Conservation (phyloP, 2,113 vertebrate genomes). For the Aplodontia rufa region DNA sequence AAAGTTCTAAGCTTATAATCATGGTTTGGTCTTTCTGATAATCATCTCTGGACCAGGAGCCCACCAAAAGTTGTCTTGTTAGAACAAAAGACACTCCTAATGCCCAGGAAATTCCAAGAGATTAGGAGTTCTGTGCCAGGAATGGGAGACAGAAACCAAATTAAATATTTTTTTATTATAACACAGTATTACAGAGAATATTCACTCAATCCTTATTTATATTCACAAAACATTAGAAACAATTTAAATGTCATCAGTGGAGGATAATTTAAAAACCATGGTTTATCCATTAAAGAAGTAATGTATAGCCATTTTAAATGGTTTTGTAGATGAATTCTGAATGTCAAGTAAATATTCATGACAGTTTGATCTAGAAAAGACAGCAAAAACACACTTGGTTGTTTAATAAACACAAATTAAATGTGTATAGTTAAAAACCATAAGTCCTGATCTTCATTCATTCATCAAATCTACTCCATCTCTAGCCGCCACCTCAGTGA, state of each 20-base stretch:
- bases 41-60: not conserved
- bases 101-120: not conserved
- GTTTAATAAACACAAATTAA: constrained; percentile 12
- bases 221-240: not conserved
- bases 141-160: not conserved
- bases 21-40: not conserved
- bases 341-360: not conserved
- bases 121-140: not conserved
- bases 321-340: not conserved
- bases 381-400: not conserved
- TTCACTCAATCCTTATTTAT: not conserved
- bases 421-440: not conserved
- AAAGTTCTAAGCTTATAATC: not conserved
- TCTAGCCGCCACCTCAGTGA: fast-evolving
- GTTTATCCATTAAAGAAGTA: not conserved
- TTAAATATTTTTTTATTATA: not conserved
- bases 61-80: not conserved
- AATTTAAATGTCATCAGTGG: not conserved
- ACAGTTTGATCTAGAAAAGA: not conserved
- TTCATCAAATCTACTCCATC: not conserved
- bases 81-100: not conserved
- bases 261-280: not conserved
- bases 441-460: not conserved
- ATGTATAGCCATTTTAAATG: not conserved
- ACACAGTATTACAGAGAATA: not conserved